These are phyloP conservation scores for Strix uralensis DNA, from an alignment of 2,113 vertebrate species.

Conservation along the genomic window DNA sequence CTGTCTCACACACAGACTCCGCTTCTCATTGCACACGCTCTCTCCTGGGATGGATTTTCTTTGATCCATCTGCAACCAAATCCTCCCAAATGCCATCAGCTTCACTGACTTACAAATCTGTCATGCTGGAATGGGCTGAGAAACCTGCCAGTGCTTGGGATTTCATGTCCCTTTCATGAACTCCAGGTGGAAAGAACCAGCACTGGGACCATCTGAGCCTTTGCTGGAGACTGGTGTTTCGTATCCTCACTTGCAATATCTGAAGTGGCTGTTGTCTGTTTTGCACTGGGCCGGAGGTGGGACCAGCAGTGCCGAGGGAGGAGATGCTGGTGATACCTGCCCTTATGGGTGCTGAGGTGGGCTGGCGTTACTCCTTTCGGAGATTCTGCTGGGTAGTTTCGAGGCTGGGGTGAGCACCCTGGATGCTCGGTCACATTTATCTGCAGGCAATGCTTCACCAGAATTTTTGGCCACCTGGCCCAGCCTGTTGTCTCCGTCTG, in stretches of 20 bases:
- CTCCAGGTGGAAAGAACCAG: not conserved
- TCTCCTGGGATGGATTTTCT: slow-evolving; percentile 39
- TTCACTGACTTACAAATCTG: slow-evolving; percentile 12
- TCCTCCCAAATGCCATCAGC: not conserved
- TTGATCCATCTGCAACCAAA: slow-evolving; percentile 48
- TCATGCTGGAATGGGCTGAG: not conserved
- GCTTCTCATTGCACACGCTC: not conserved
- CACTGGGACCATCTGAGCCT: not conserved
- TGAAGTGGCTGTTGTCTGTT: not conserved
- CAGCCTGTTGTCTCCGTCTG: not conserved
- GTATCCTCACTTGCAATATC: not conserved
- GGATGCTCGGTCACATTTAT: not conserved
- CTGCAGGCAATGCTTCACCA: not conserved
- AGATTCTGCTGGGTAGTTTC: not conserved
- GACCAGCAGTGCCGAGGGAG: not conserved
- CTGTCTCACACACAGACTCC: not conserved
- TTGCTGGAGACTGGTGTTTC: not conserved
- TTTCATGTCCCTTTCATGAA: not conserved
- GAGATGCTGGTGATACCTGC: not conserved
- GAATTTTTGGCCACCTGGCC: not conserved
- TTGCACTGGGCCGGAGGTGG: not conserved
- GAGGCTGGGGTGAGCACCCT: not conserved
- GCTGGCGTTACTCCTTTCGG: not conserved
- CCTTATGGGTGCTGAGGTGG: not conserved
- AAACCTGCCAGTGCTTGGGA: not conserved